A percentile compares a stretch with the other conserved stretches of the same genome.
phyloP scores from a whole-genome alignment of 1,140 invertebrate species.

The Drosophila tropicalis region DNA sequence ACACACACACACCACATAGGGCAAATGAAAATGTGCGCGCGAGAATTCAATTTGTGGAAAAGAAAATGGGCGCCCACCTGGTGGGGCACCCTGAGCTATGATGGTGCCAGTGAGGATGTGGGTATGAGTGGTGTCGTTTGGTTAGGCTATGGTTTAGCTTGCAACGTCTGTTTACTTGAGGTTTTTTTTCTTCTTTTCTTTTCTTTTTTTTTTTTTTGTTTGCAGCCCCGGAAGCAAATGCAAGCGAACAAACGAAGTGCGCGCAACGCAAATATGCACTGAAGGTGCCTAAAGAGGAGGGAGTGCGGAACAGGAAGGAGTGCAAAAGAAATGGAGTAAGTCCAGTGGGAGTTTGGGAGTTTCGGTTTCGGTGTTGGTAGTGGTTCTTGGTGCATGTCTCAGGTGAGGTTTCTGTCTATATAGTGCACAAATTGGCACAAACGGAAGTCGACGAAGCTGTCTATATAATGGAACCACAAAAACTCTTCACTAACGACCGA shows the following conservation, averaged over 20 bases:
- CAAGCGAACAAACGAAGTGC: conserved; percentile 72
- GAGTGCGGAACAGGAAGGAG: background rate
- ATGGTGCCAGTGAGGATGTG: background rate
- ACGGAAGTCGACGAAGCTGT: conserved; percentile 61
- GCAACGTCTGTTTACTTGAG: conserved; percentile 73
- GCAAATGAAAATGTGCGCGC: conserved; percentile 63
- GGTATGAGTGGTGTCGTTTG: conserved; percentile 11
- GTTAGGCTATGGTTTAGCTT: conserved; percentile 36
- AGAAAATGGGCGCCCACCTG: conserved; percentile 36
- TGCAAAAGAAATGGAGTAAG: background rate
- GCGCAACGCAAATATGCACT: conserved; percentile 60
- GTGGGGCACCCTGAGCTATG: background rate
- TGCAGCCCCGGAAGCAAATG: conserved; percentile 69
- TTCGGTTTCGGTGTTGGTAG: background rate
- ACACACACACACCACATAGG: conserved; percentile 32
- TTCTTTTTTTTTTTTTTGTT: too few relatives aligned
- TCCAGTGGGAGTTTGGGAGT: background rate
- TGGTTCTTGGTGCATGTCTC: conserved; percentile 9
- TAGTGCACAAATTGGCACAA: conserved; percentile 67
- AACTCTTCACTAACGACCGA: conserved; percentile 3
- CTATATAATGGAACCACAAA: conserved; percentile 10
- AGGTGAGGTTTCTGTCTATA: conserved; percentile 36
- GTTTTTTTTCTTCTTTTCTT: conserved; percentile 34
- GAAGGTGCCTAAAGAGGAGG: background rate
- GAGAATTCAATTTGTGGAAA: conserved; percentile 77